A percentile compares a stretch with the other conserved stretches of the same genome.
Evolutionary conservation across 2,113 vertebrate species (phyloP).

Genomic region (Columba livia): DNA sequence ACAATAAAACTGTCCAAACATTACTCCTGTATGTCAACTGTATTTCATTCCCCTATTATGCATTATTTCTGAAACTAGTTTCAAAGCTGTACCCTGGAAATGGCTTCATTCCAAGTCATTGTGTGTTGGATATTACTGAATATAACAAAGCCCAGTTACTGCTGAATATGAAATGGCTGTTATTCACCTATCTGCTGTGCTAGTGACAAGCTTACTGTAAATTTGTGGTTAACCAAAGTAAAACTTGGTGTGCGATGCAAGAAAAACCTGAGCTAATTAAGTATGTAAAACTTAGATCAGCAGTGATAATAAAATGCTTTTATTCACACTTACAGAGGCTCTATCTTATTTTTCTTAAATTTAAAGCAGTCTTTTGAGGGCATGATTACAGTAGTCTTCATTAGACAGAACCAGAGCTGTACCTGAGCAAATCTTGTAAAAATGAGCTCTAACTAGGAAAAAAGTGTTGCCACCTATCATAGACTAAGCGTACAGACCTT

Average conservation of each 20-base stretch:
- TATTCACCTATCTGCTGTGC: background rate
- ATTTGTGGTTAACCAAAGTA: background rate
- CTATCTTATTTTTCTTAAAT: background rate
- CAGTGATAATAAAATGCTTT: background rate
- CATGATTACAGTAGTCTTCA: background rate
- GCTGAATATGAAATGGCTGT: background rate
- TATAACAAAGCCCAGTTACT: background rate
- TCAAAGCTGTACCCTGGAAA: slow-evolving; percentile 7
- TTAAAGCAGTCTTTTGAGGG: background rate
- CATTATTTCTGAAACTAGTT: slow-evolving; percentile 24
- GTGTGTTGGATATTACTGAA: background rate
- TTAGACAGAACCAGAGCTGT: background rate
- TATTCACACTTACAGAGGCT: background rate
- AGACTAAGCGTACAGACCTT: background rate
- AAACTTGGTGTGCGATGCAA: background rate
- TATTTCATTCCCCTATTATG: slow-evolving; percentile 9
- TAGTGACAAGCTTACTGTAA: background rate
- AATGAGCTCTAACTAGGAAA: background rate
- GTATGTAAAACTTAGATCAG: background rate
- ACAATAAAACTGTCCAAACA: slow-evolving; percentile 7
- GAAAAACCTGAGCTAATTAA: background rate
- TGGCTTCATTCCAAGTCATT: slow-evolving; percentile 14
- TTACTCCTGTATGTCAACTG: background rate
- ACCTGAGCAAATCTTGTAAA: background rate
- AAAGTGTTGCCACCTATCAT: background rate